Conservation (phyloP, 2,888 invertebrate species). For the Allygus modestus region DNA sequence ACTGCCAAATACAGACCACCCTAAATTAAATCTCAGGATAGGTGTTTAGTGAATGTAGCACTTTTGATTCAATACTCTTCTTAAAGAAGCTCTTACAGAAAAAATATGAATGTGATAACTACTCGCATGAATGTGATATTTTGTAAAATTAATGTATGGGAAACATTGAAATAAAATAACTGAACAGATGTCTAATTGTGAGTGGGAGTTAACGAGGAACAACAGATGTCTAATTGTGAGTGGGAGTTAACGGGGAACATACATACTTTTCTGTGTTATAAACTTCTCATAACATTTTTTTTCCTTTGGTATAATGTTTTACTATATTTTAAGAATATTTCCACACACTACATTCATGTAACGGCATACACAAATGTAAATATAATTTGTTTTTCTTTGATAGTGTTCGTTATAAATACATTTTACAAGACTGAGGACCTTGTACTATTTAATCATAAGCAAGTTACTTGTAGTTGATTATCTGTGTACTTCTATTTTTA, state of each 20-base stretch:
- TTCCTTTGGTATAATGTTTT: background rate
- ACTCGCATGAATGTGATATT: background rate
- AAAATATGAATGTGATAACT: background rate
- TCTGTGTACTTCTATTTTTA: slow-evolving; percentile 50
- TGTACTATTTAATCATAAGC: background rate
- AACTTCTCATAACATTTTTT: background rate
- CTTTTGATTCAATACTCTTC: background rate
- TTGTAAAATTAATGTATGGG: background rate
- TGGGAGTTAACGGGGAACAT: too few species aligned
- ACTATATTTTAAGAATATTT: background rate
- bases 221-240: too few species aligned
- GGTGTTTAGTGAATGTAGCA: background rate
- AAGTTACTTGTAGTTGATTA: slow-evolving; percentile 33
- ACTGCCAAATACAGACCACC: background rate
- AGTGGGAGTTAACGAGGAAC: too few species aligned
- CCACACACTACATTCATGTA: background rate
- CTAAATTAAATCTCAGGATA: background rate
- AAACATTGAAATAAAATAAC: background rate
- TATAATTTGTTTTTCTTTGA: background rate
- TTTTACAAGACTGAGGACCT: slow-evolving; percentile 30
- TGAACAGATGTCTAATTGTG: too few species aligned
- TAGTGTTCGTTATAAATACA: background rate
- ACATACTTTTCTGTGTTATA: background rate
- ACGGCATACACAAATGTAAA: background rate
- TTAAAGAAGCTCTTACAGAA: background rate